Percentiles rank a stretch among this genome's conserved stretches.
phyloP scores from a whole-genome alignment of 2,797 vertebrate genomes.

The Paedocypris micromegethes region DNA sequence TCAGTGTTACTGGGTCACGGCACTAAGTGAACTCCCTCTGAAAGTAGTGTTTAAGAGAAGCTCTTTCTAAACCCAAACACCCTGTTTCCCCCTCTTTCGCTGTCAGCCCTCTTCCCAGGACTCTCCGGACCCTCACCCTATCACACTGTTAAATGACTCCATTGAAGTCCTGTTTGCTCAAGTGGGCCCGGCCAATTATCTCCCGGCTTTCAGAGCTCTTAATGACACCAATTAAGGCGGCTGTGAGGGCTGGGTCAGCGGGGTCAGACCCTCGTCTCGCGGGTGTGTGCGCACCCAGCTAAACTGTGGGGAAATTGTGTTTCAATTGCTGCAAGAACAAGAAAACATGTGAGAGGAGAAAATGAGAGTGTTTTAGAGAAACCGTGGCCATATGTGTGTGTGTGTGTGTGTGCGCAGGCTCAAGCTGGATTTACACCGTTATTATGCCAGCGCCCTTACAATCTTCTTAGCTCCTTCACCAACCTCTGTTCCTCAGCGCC shows the following conservation, averaged over 20 bases:
- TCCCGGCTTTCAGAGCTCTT: constrained; percentile 47
- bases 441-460: constrained; percentile 47
- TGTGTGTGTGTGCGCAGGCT: constrained; percentile 27
- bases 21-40: not conserved
- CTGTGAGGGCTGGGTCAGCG: constrained; percentile 43
- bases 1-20: constrained; percentile 27
- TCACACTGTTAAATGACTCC: constrained; percentile 48
- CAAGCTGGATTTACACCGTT: constrained; percentile 44
- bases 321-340: constrained; percentile 32
- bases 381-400: constrained; percentile 20
- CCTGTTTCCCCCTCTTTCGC: constrained; percentile 24
- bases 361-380: constrained; percentile 27
- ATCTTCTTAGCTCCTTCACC: constrained; percentile 44
- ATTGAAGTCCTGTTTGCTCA: constrained; percentile 54
- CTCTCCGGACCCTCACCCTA: constrained; percentile 34
- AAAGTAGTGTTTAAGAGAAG: constrained; percentile 33
- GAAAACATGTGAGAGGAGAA: constrained; percentile 38
- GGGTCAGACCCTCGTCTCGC: constrained; percentile 39
- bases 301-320: constrained; percentile 44
- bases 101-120: constrained; percentile 34
- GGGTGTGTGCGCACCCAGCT: constrained; percentile 27
- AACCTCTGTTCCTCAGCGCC: constrained; percentile 25
- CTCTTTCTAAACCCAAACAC: constrained; percentile 31
- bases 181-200: constrained; percentile 52
- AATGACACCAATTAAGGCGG: constrained; percentile 54